Evolutionary conservation across 2,888 invertebrate species (phyloP).

Genomic region (Apantesis nais): DNA sequence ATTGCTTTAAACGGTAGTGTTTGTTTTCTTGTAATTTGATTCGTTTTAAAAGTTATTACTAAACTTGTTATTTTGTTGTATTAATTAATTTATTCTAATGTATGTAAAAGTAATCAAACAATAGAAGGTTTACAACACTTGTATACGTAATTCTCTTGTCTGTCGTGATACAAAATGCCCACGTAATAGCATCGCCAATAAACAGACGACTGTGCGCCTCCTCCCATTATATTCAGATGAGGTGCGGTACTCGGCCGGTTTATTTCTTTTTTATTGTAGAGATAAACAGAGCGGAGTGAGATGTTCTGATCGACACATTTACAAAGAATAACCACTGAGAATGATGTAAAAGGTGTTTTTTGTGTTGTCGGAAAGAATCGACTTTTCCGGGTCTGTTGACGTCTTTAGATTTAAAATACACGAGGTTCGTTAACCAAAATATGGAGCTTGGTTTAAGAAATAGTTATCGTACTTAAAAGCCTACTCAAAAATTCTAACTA

Average conservation of each 20-base stretch:
- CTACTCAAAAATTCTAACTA: not conserved
- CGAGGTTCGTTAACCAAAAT: not conserved
- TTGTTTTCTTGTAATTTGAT: not conserved
- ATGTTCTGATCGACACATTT: conserved; percentile 53
- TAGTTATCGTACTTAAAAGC: not conserved
- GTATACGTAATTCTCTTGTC: conserved; percentile 49
- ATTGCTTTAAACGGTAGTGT: not conserved
- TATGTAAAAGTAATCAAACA: conserved; percentile 39
- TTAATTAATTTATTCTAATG: conserved; percentile 32
- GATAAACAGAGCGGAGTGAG: conserved; percentile 54
- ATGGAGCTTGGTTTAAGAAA: not conserved
- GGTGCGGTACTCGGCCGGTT: conserved; percentile 57
- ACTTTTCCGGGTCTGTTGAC: not conserved
- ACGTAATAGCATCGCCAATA: conserved; percentile 68
- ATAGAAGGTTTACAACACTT: conserved; percentile 37
- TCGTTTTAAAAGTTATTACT: not conserved
- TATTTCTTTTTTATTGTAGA: conserved; percentile 44
- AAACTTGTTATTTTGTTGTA: not conserved
- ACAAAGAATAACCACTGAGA: conserved; percentile 5
- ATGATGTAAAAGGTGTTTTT: not conserved
- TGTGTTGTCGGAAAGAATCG: not conserved
- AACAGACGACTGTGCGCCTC: conserved; percentile 64
- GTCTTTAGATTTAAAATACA: not conserved
- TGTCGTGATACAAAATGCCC: conserved; percentile 57
- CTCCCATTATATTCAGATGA: conserved; percentile 82